phyloP scores from a whole-genome alignment of 2,113 vertebrate genomes.

The Cyanocitta stelleri region DNA sequence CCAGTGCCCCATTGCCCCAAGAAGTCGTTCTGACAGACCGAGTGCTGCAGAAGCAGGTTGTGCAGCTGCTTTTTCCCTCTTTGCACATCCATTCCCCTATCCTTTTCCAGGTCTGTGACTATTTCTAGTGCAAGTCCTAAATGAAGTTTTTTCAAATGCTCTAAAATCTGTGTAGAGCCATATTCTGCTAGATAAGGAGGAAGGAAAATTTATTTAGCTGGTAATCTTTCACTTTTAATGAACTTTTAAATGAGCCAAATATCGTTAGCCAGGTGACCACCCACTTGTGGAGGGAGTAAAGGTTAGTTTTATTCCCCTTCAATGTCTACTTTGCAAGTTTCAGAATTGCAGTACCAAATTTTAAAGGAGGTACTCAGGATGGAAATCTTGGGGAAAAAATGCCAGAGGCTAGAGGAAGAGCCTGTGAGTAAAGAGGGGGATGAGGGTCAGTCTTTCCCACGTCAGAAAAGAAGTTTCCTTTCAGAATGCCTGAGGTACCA shows the following conservation, averaged over 20 bases:
- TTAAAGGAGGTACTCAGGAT: not conserved
- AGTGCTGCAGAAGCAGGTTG: not conserved
- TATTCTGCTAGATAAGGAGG: not conserved
- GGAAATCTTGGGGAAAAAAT: not conserved
- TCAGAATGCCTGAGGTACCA: not conserved
- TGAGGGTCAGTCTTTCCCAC: not conserved
- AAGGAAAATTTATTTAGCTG: not conserved
- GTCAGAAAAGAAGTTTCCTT: not conserved
- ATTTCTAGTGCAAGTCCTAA: not conserved
- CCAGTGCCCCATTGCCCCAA: accelerated
- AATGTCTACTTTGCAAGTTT: not conserved
- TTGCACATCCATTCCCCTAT: not conserved
- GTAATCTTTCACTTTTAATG: not conserved
- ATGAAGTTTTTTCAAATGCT: not conserved
- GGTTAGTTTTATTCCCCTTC: not conserved
- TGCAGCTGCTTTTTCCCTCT: not conserved
- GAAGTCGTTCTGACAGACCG: not conserved
- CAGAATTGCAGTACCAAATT: not conserved
- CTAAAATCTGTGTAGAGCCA: not conserved
- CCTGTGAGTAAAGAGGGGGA: not conserved
- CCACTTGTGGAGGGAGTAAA: not conserved
- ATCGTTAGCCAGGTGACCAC: not conserved
- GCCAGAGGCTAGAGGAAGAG: not conserved
- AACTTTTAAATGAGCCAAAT: not conserved
- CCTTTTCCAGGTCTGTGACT: not conserved